These are phyloP conservation scores for Ptyas mucosa DNA, from an alignment of 2,113 vertebrate genomes.

Conservation along the genomic window DNA sequence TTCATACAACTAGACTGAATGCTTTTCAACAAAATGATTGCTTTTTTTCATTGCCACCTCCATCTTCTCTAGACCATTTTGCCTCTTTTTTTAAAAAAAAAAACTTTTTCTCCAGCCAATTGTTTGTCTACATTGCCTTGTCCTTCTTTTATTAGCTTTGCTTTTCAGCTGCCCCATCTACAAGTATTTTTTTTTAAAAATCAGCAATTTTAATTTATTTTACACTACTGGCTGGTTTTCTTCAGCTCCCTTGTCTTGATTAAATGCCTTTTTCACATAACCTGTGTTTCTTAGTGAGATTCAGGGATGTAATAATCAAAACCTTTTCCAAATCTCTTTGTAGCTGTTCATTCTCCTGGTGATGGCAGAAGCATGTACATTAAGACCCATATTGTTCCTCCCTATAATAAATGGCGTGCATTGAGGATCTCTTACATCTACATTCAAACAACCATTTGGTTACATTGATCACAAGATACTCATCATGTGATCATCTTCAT, in stretches of 20 bases:
- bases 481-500: neutral
- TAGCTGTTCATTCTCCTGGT: neutral
- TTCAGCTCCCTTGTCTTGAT: neutral
- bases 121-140: neutral
- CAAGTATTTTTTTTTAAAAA: neutral
- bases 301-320: neutral
- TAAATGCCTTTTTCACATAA: neutral
- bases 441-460: neutral
- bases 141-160: neutral
- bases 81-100: neutral
- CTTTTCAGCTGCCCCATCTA: neutral
- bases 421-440: neutral
- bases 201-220: neutral
- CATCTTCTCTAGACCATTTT: neutral
- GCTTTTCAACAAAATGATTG: neutral
- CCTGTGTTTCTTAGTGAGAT: neutral
- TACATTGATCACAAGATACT: neutral
- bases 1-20: neutral
- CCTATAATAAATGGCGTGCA: neutral
- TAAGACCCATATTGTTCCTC: neutral
- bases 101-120: neutral
- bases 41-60: neutral
- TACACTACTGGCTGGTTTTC: neutral
- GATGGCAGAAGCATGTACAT: neutral
- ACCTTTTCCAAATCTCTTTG: neutral